These are phyloP conservation scores for Thinocorus orbignyianus DNA, from an alignment of 2,113 vertebrate genomes.

Conservation along the genomic window DNA sequence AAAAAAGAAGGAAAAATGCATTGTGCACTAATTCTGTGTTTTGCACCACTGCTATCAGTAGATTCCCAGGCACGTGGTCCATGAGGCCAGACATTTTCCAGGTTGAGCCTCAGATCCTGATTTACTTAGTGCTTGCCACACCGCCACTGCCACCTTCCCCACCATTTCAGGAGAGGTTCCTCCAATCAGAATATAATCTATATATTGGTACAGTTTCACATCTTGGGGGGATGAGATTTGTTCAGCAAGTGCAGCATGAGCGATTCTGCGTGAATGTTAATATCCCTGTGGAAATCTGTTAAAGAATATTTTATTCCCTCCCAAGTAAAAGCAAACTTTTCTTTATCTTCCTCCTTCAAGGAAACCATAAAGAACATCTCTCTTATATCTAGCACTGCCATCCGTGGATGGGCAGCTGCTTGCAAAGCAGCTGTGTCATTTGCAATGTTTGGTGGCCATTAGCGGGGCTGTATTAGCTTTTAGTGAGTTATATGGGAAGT, in stretches of 20 bases:
- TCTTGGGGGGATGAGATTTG: neutral
- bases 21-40: no score
- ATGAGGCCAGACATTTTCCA: neutral
- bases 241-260: no score
- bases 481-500: no score
- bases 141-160: neutral
- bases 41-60: no score
- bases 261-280: no score
- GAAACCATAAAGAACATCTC: no score
- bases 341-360: no score
- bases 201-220: neutral
- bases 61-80: no score
- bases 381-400: no score
- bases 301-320: neutral
- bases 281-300: neutral
- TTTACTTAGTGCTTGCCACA: neutral
- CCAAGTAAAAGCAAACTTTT: neutral
- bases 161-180: neutral
- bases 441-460: neutral
- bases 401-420: neutral
- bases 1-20: no score
- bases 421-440: neutral
- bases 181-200: neutral
- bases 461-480: no score
- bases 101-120: neutral